These are phyloP conservation scores for Hydrozoanthus gracilis DNA, from an alignment of 92 coral and sea anemone species.

Conservation along the genomic window DNA sequence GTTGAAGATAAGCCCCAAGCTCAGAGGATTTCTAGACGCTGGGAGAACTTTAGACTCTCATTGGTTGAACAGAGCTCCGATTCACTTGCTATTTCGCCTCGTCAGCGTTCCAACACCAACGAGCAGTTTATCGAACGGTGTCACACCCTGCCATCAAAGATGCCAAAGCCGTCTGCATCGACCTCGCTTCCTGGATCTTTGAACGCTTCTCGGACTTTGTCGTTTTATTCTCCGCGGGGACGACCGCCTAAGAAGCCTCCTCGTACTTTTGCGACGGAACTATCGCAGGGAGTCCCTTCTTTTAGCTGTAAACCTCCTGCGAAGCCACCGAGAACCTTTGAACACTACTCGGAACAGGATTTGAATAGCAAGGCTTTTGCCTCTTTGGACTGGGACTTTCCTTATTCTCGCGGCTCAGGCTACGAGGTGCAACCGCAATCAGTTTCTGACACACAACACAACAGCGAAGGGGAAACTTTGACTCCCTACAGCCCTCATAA, in stretches of 20 bases:
- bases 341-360: conserved; percentile 66
- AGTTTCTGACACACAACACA: neutral
- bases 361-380: conserved; percentile 55
- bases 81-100: conserved; percentile 53
- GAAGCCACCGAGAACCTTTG: conserved; percentile 86
- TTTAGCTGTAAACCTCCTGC: conserved; percentile 75
- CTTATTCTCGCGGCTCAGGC: conserved; percentile 24
- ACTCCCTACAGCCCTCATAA: conserved; percentile 21
- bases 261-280: conserved; percentile 83
- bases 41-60: conserved; percentile 74
- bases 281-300: conserved; percentile 56
- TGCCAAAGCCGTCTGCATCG: conserved; percentile 13
- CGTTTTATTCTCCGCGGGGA: conserved; percentile 39
- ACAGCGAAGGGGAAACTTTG: neutral
- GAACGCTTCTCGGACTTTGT: conserved; percentile 27
- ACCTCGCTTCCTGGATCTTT: conserved; percentile 40
- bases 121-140: conserved; percentile 24
- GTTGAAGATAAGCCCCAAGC: conserved; percentile 68
- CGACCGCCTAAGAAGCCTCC: conserved; percentile 87
- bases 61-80: conserved; percentile 78
- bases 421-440: neutral
- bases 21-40: conserved; percentile 69
- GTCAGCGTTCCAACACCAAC: conserved; percentile 61
- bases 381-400: conserved; percentile 79
- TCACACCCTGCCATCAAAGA: conserved; percentile 18